These are phyloP conservation scores for Vannuccia rotundouncinata DNA, from an alignment of 2,888 invertebrate genomes.

Conservation along the genomic window DNA sequence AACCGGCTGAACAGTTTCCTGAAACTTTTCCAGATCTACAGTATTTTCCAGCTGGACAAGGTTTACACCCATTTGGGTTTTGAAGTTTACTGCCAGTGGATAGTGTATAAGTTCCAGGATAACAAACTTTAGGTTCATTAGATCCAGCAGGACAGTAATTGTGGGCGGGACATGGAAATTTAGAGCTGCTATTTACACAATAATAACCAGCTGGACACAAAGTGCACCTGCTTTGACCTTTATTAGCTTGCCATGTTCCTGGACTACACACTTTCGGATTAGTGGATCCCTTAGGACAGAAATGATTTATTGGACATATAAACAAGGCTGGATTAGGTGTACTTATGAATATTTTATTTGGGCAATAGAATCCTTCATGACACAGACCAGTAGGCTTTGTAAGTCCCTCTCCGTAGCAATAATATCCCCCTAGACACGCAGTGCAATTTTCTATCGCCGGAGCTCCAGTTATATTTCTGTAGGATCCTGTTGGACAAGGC, in stretches of 20 bases:
- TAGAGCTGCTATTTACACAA: not conserved
- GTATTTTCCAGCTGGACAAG: not conserved
- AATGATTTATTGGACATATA: constrained; percentile 34
- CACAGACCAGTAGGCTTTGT: constrained; percentile 46
- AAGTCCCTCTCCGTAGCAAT: constrained; percentile 44
- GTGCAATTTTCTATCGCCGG: constrained; percentile 44
- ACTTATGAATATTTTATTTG: constrained; percentile 46
- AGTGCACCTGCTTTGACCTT: not conserved
- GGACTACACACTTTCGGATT: constrained; percentile 46
- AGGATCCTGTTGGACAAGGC: constrained; percentile 50
- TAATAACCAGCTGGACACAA: not conserved
- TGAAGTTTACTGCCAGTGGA: constrained; percentile 45
- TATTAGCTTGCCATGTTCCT: constrained; percentile 43
- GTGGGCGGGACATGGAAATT: constrained; percentile 45
- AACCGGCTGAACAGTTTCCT: constrained; percentile 49
- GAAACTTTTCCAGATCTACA: constrained; percentile 48
- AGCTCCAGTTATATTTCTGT: constrained; percentile 47
- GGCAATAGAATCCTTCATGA: constrained; percentile 51
- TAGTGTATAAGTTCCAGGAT: constrained; percentile 50
- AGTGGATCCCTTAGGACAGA: constrained; percentile 41
- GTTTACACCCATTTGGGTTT: not conserved
- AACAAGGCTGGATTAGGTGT: constrained; percentile 42
- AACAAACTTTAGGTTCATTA: constrained; percentile 43
- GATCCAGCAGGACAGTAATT: constrained; percentile 48
- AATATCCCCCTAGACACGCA: constrained; percentile 45